These are phyloP conservation scores for Loris lydekkerianus DNA, from an alignment of 2,797 vertebrate genomes.

Conservation along the genomic window DNA sequence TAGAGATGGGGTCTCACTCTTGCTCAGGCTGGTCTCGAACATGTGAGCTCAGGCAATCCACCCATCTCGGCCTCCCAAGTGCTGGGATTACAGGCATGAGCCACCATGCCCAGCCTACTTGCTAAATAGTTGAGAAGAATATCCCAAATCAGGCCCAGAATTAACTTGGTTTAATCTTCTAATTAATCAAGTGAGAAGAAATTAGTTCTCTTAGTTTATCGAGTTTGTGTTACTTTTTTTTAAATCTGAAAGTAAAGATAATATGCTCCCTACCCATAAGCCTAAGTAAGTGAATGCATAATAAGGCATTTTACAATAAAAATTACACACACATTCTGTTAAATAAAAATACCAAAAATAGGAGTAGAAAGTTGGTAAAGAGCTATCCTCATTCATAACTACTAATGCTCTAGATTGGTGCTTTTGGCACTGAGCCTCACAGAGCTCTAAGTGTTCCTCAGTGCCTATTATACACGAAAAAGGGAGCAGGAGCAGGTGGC, in stretches of 20 bases:
- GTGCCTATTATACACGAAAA: neutral
- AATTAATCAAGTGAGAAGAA: neutral
- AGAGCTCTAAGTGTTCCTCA: neutral
- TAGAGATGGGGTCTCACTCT: no score
- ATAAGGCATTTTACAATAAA: constrained; percentile 40
- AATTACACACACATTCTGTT: neutral
- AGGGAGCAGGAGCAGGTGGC: neutral
- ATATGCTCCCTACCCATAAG: neutral
- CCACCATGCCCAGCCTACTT: neutral
- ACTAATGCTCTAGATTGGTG: neutral
- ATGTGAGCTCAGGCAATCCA: no score
- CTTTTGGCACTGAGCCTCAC: neutral
- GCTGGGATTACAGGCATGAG: no score
- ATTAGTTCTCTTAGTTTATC: neutral
- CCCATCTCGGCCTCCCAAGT: no score
- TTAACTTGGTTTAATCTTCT: neutral
- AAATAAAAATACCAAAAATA: constrained; percentile 39
- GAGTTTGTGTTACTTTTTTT: neutral
- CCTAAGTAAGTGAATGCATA: neutral
- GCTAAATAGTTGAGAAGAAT: neutral
- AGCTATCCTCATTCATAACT: neutral
- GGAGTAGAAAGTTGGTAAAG: neutral
- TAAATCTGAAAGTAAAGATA: constrained; percentile 1
- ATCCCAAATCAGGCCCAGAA: constrained; percentile 9
- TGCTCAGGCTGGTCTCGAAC: no score